These are phyloP conservation scores for Euborellia annulipes DNA, from an alignment of 1,140 invertebrate genomes.

Conservation along the genomic window DNA sequence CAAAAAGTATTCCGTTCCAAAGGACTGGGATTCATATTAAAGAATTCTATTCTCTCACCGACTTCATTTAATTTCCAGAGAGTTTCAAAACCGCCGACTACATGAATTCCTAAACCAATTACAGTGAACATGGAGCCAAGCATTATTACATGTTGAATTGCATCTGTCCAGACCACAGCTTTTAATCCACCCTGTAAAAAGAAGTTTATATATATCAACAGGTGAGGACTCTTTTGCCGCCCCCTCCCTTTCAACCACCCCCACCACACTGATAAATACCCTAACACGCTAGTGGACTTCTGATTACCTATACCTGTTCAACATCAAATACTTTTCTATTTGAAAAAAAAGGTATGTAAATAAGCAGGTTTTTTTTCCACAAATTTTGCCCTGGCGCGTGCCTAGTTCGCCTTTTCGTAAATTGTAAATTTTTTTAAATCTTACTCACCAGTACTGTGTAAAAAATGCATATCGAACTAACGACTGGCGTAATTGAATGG, in stretches of 20 bases:
- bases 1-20: slow-evolving; percentile 38
- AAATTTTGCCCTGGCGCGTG: too few relatives aligned
- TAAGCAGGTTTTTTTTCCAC: too few relatives aligned
- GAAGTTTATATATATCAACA: too few relatives aligned
- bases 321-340: too few relatives aligned
- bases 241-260: too few relatives aligned
- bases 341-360: too few relatives aligned
- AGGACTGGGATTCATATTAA: slow-evolving; percentile 36
- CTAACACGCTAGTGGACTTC: too few relatives aligned
- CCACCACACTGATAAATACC: too few relatives aligned
- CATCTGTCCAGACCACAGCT: slow-evolving; percentile 88
- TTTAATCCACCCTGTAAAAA: slow-evolving; percentile 68
- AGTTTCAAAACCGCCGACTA: slow-evolving; percentile 55
- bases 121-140: slow-evolving; percentile 66
- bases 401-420: too few relatives aligned
- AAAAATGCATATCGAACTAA: slow-evolving; percentile 80
- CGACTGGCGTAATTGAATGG: slow-evolving; percentile 63
- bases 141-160: slow-evolving; percentile 75
- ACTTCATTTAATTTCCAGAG: slow-evolving; percentile 51
- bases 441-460: slow-evolving; percentile 73
- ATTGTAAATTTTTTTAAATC: too few relatives aligned
- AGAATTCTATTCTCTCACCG: slow-evolving; percentile 48
- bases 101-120: slow-evolving; percentile 57
- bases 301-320: too few relatives aligned
- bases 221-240: too few relatives aligned